A percentile compares a stretch with the other conserved stretches of the same genome.
Evolutionary conservation across 1,140 invertebrate genomes (phyloP).

Genomic region (Aphelinus atriplicis): DNA sequence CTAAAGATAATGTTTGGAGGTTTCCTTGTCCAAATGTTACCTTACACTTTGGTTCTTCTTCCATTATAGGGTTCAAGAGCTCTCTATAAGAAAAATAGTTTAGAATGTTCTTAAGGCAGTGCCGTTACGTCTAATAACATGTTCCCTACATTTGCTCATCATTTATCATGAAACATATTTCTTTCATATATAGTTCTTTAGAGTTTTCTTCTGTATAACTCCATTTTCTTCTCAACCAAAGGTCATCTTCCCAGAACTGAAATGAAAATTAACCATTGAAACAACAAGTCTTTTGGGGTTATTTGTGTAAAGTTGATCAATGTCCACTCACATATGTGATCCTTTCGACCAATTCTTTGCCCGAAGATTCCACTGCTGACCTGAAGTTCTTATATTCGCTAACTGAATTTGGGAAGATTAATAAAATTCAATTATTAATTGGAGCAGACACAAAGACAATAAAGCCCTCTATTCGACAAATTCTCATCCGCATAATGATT

Average conservation of each 20-base stretch:
- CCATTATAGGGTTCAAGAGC: constrained; percentile 33
- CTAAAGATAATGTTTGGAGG: constrained; percentile 33
- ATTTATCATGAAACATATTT: constrained; percentile 38
- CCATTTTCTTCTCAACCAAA: constrained; percentile 34
- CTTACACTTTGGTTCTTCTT: constrained; percentile 36
- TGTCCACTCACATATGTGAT: constrained; percentile 20
- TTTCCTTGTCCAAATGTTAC: constrained; percentile 37
- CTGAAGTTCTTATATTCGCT: constrained; percentile 11
- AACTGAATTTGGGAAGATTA: constrained; percentile 8
- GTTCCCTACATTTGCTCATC: constrained; percentile 35
- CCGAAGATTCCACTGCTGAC: not conserved
- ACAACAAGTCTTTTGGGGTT: not conserved
- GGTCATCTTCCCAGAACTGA: constrained; percentile 34
- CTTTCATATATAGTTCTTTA: constrained; percentile 35
- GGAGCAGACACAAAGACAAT: too few species aligned
- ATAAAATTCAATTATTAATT: not conserved
- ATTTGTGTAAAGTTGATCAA: not conserved
- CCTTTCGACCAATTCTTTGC: constrained; percentile 13
- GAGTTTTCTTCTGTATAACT: constrained; percentile 18
- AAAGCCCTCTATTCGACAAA: too few species aligned
- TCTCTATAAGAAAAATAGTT: constrained; percentile 39
- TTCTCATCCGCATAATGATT: too few species aligned
- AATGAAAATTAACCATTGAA: constrained; percentile 3
- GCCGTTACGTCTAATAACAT: constrained; percentile 33
- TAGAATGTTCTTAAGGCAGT: constrained; percentile 23